Conservation (phyloP, 1,140 invertebrate species). For the Hypothenemus hampei region DNA sequence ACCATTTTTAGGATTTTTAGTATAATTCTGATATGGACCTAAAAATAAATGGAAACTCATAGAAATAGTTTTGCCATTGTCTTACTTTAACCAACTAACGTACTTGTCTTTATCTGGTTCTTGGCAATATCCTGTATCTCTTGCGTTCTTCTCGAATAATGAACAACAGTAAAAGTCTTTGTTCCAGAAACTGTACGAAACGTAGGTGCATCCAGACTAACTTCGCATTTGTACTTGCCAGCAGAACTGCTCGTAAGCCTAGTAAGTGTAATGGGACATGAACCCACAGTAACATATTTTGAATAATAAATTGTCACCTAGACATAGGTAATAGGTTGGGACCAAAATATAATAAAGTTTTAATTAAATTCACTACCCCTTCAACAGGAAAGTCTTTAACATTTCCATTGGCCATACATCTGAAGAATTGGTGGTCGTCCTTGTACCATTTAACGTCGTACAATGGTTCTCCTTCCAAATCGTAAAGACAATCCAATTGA, state of each 20-base stretch:
- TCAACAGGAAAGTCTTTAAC: conserved; percentile 32
- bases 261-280: conserved; percentile 34
- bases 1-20: too few relatives aligned
- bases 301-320: conserved; percentile 19
- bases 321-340: conserved; percentile 1
- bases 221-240: conserved; percentile 58
- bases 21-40: too few relatives aligned
- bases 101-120: not conserved
- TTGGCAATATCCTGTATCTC: conserved; percentile 9
- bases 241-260: conserved; percentile 32
- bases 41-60: too few relatives aligned
- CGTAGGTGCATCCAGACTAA: conserved; percentile 52
- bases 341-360: too few relatives aligned
- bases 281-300: conserved; percentile 23
- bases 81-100: not conserved
- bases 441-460: conserved; percentile 68
- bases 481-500: conserved; percentile 35
- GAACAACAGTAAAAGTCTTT: conserved; percentile 7
- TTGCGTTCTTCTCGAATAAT: conserved; percentile 5
- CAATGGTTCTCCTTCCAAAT: conserved; percentile 39
- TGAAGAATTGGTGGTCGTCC: conserved; percentile 57
- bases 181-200: conserved; percentile 47
- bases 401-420: conserved; percentile 39
- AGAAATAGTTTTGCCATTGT: too few relatives aligned
- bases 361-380: too few relatives aligned